Conservation (phyloP, 2,113 vertebrate genomes). For the Turnix velox region DNA sequence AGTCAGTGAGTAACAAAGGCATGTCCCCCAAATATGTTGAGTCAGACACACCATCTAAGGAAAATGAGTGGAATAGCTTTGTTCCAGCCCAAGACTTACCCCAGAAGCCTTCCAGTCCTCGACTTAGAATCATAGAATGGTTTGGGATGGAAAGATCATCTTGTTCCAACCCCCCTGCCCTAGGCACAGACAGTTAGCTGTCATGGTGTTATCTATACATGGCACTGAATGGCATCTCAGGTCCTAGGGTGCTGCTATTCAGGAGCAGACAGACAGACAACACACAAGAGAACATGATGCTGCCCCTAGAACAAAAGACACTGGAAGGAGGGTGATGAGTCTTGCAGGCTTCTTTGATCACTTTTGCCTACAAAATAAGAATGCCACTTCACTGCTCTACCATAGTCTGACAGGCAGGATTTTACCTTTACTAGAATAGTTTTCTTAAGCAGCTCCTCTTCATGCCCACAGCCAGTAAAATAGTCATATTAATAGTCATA, state of each 20-base stretch:
- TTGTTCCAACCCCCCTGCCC: too few species aligned
- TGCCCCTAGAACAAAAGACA: too few species aligned
- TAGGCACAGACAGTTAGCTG: too few species aligned
- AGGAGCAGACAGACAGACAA: too few species aligned
- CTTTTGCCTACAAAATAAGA: not conserved
- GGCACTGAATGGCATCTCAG: too few species aligned
- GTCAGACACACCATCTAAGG: constrained; percentile 6
- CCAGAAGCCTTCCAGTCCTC: not conserved
- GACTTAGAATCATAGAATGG: too few species aligned
- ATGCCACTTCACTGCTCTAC: not conserved
- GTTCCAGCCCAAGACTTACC: not conserved
- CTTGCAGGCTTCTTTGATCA: not conserved
- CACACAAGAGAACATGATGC: too few species aligned
- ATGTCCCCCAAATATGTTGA: not conserved
- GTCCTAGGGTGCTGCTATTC: too few species aligned
- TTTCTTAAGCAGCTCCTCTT: not conserved
- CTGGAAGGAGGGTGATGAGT: not conserved
- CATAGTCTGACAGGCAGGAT: not conserved
- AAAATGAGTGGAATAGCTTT: not conserved
- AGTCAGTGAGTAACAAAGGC: not conserved
- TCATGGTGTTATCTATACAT: too few species aligned
- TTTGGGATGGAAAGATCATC: too few species aligned
- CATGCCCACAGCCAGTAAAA: not conserved
- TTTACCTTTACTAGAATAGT: rapidly evolving
- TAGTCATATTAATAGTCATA: rapidly evolving